Evolutionary conservation across 53 echinoderm and acorn worm species (phyloP), one percentile per base, ranked within the genome.

Genomic region (Zoroaster sp.): DNA sequence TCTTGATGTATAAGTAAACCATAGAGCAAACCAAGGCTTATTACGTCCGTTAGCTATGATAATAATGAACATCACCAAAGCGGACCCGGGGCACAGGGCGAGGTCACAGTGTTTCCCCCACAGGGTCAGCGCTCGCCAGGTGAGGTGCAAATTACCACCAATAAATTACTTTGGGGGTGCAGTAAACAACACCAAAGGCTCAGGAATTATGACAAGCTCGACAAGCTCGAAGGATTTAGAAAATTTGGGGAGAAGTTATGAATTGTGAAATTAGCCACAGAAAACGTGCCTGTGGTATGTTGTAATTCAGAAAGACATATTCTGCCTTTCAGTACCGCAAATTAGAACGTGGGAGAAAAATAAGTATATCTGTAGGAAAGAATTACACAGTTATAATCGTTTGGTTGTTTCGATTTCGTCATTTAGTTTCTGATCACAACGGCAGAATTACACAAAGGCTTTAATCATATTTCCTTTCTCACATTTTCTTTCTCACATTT

Each of bases 261-360:
- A 82, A 68, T 43, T 67, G 25, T 39, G 35, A 82, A 82, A 82
- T 41, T 43, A 77, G 23, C 51, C 31, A 47, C 15, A 47, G 33
- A 77, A 77, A 33, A 30, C 34, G 33, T 51, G 41, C 82, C 82
- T 18, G 13, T 44, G 82, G 82, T 68, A 28, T 25, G 66, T 35
- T 66, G 68, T 67, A 67, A 41, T 66, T 82, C 82, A 8, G n/a
- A 7, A 25, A 34, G 78, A n/a, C 53, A 42, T 55, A 12, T 40
- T 79, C 31, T 44, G 82, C 41, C 32, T 32, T 41, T 40, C 42
- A 43, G 66, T n/a, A 82, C 15, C 68, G 14, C 18, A 41, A 66
- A 82, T 66, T 82, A 66, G 18, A 82, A 15, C 82, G 82, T 82
- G 82, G 82, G 82, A 82, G 67, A 32, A 44, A 43, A 78, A 33